Evolutionary conservation across 2,113 vertebrate genomes (phyloP), one percentile per base, ranked within the genome.

Genomic region (Egretta garzetta): DNA sequence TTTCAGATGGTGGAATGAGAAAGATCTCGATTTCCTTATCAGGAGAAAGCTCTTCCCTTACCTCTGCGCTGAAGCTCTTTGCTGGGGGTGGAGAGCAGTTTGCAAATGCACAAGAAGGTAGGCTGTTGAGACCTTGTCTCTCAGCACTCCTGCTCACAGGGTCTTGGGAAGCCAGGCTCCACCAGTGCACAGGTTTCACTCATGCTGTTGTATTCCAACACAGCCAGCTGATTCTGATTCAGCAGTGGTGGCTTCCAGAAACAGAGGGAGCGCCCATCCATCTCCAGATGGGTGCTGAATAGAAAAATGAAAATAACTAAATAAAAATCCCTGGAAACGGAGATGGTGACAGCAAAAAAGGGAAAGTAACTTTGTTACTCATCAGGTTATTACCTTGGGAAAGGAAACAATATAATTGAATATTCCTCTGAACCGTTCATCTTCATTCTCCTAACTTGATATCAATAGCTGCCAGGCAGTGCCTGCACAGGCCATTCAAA

Each of bases 361-460:
- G 35, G 43, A 83, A 83, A 83, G 53, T 93, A 97, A 97, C 86
- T 87, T 87, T 67, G 81, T 97, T 97, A 97, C 18, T 88, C 76
- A 67, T 90, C 84, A 67, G 21, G 55, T 92, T 96, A 97, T 97
- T 98, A 95, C 88, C 72, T 94, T 97, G 86, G 81, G 68, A 80
- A 96, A 97, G 93, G 96, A 97, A 97, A 97, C 60, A 8, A 1
- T 35, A 23, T 97, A 97, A 98, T 90, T 82, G 41, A 96, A 98
- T 97, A 96, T 91, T 96, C n/a, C 47, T 92, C 58, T 91, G 91
- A 47, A 86, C 66, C 81, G 90, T 97, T 92, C 81, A 74, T 98
- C 96, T 97, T 97, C 79, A 91, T 98, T 97, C 84, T 82, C 79
- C 70, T 96, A 96, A 96, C 96, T 62, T 93, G 79, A 93, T 97